Conservation (phyloP, 2,888 invertebrate species). For the Chesias legatella region DNA sequence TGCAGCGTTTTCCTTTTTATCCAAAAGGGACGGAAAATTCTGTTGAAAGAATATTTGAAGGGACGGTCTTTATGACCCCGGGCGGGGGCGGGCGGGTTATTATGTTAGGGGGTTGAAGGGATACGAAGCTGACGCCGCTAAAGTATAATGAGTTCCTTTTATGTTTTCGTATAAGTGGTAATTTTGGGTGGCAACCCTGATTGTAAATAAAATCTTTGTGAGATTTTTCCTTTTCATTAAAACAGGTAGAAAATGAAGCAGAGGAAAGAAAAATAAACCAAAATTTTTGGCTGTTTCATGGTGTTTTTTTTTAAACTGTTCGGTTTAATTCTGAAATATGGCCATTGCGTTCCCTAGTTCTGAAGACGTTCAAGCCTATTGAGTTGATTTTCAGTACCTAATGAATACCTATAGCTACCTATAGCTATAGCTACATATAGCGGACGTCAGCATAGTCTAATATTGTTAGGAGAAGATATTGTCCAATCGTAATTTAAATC, state of each 20-base stretch:
- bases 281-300: too few species aligned
- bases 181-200: constrained; percentile 13
- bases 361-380: too few species aligned
- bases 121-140: constrained; percentile 57
- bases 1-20: constrained; percentile 75
- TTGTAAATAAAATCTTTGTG: constrained; percentile 12
- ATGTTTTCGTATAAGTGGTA: constrained; percentile 42
- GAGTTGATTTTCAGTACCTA: too few species aligned
- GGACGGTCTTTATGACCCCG: constrained; percentile 60
- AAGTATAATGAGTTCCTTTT: constrained; percentile 70
- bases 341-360: too few species aligned
- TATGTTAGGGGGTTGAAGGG: constrained; percentile 58
- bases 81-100: constrained; percentile 65
- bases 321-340: too few species aligned
- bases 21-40: constrained; percentile 59
- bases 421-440: too few species aligned
- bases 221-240: constrained; percentile 4
- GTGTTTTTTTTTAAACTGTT: too few species aligned
- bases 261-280: too few species aligned
- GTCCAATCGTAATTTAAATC: too few species aligned
- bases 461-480: too few species aligned
- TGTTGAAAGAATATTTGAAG: constrained; percentile 75
- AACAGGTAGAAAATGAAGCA: background rate
- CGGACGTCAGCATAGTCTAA: too few species aligned
- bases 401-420: too few species aligned